A percentile compares a stretch with the other conserved stretches of the same genome.
phyloP scores from a whole-genome alignment of 1,140 invertebrate genomes.

The Diabrotica virgifera region DNA sequence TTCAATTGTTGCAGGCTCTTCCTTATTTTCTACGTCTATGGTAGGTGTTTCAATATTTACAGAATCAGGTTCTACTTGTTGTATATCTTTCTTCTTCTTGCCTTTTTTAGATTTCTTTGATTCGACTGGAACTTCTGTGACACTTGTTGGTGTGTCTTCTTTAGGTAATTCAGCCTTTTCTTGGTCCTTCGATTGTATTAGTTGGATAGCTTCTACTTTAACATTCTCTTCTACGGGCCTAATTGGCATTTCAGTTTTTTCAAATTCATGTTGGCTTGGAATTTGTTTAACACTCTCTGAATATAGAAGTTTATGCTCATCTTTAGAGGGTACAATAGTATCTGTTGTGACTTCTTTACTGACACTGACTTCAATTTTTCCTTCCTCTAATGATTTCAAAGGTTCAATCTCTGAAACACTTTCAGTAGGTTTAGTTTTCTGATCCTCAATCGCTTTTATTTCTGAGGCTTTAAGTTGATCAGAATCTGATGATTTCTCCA shows the following conservation, averaged over 20 bases:
- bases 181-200: neutral
- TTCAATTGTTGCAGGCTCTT: neutral
- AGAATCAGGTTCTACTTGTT: neutral
- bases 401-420: neutral
- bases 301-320: no score
- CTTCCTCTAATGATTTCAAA: no score
- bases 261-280: no score
- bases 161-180: neutral
- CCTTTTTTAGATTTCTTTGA: neutral
- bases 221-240: neutral
- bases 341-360: no score
- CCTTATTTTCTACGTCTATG: neutral
- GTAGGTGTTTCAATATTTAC: constrained; percentile 9
- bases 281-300: no score
- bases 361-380: no score
- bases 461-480: neutral
- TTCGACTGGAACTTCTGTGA: neutral
- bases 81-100: constrained; percentile 7
- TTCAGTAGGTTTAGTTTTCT: constrained; percentile 30
- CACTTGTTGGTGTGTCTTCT: neutral
- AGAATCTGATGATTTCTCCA: no score
- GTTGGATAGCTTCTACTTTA: neutral
- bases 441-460: constrained; percentile 28
- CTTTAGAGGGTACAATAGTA: no score
- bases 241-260: constrained; percentile 4